phyloP scores from a whole-genome alignment of 1,140 invertebrate genomes.

The Leptestheria dahalacensis region DNA sequence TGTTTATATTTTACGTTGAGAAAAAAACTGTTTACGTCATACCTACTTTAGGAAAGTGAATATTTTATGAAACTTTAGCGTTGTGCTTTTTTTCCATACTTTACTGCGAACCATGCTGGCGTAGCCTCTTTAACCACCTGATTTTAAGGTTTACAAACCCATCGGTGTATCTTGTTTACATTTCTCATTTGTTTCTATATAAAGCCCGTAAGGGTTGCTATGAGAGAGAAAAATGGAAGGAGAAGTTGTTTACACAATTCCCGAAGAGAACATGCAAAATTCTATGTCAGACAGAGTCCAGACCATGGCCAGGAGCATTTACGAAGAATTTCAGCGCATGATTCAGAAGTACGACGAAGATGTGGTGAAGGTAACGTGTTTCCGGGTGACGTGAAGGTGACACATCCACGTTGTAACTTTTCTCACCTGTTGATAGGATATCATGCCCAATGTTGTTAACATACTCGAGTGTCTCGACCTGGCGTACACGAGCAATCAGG shows the following conservation, averaged over 20 bases:
- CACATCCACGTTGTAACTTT: background rate
- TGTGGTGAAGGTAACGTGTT: conserved; percentile 89
- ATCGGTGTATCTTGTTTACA: no score
- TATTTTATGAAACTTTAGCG: no score
- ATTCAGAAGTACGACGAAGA: conserved; percentile 94
- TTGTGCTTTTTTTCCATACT: no score
- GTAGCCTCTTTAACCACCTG: no score
- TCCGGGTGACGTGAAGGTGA: no score
- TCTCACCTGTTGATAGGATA: conserved; percentile 27
- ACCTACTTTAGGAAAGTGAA: no score
- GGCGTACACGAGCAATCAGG: conserved; percentile 92
- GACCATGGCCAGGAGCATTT: conserved; percentile 85
- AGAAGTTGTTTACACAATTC: conserved; percentile 52
- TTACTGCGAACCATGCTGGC: no score
- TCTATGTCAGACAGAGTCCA: conserved; percentile 98
- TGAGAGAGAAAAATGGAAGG: conserved; percentile 28
- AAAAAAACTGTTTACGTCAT: no score
- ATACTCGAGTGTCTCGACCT: conserved; percentile 92
- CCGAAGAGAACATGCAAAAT: conserved; percentile 22
- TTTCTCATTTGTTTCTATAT: no score
- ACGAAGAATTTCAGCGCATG: conserved; percentile 97
- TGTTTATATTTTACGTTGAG: no score
- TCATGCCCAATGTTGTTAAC: conserved; percentile 96
- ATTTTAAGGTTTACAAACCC: no score
- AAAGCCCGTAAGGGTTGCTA: no score